Conservation (phyloP, 2,888 invertebrate genomes). For the Conomelus anceps region DNA sequence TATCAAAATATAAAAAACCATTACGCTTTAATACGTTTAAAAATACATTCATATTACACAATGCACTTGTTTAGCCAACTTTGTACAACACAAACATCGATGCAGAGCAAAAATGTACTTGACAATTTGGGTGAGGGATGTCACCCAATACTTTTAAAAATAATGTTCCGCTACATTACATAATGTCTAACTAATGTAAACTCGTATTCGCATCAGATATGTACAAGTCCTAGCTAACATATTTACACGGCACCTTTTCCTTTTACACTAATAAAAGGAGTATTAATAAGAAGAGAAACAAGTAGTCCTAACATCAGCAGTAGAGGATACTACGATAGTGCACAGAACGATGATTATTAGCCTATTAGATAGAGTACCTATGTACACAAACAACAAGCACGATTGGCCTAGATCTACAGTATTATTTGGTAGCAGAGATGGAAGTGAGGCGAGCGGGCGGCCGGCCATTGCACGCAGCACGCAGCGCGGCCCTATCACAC, state of each 20-base stretch:
- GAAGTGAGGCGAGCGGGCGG: too few relatives aligned
- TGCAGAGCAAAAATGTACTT: too few relatives aligned
- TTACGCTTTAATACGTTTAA: not conserved
- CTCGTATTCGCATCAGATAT: not conserved
- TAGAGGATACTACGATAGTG: not conserved
- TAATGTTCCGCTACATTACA: not conserved
- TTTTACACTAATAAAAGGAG: constrained; percentile 3
- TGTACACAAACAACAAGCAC: not conserved
- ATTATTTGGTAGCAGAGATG: not conserved
- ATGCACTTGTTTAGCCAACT: not conserved
- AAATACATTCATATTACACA: not conserved
- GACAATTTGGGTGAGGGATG: too few relatives aligned
- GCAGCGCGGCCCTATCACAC: not conserved
- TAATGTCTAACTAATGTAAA: not conserved
- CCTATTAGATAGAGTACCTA: too few relatives aligned
- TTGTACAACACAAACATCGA: not conserved
- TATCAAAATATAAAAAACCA: not conserved
- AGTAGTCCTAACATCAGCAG: not conserved
- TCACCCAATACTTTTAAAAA: not conserved
- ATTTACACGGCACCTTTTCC: constrained; percentile 8
- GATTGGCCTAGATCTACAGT: too few relatives aligned
- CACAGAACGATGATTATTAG: too few relatives aligned
- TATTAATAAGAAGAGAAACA: not conserved
- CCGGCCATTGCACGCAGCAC: too few relatives aligned
- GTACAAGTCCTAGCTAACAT: not conserved